Base-by-base conservation (phyloP, 2,888 invertebrate species). In the Diarsia mendica region DNA sequence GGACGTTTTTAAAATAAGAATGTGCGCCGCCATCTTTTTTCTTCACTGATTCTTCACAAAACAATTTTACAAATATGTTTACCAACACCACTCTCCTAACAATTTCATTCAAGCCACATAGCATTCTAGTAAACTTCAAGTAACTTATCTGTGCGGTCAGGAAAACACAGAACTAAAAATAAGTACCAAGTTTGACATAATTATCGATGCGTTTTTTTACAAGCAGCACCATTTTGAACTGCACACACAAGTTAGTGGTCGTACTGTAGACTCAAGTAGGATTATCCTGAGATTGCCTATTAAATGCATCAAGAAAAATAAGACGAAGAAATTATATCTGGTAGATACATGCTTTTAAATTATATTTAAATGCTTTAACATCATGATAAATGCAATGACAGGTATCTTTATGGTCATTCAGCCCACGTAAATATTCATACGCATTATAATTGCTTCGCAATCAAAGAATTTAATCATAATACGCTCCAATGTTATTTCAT, bases 381-480 rank as follows among this genome's bases (percentile, higher is more conserved):
- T 4, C 15, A 18, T 20, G 10, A 58, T 58, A 46, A 53, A 61
- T 13, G 8, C n/a, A 51, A 51, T 68, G 20, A 20, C 39, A 51
- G 33, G 46, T 46, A 70, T 53, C 8, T 69, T 15, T 39, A 28
- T 33, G 46, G 11, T 53, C 39, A 61, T 18, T 11, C 20, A 48
- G 28, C 28, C 11, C 9, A 44, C 15, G n/a, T 64, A 39, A 73
- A 58, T 49, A 73, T 80, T 65, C 8, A 48, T 53, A n/a, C 64
- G 15, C 9, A 60, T 66, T 66, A 63, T 33, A 81, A 28, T 46
- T 55, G 15, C 63, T 73, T 28, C 28, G 20, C 75, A 75, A 79
- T 55, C 74, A 73, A 77, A 64, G 44, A 80, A 80, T 80, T 49
- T n/a, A 58, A 73, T 77, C 53, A 44, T 18, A 64, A 51, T 65